phyloP scores from a whole-genome alignment of 2,113 vertebrate species.

The Erpornis zantholeuca region DNA sequence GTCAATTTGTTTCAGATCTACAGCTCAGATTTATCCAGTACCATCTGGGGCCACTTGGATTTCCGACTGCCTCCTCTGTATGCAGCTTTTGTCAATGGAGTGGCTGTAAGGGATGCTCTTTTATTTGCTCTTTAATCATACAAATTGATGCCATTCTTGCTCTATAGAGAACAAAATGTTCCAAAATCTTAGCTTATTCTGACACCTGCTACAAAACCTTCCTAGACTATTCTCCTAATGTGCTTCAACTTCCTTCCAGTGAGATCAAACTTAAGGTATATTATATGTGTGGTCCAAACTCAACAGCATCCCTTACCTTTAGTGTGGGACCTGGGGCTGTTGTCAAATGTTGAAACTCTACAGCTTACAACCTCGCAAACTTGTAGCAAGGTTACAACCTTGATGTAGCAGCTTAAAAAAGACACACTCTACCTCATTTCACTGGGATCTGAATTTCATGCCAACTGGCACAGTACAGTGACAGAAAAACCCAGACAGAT shows the following conservation, averaged over 20 bases:
- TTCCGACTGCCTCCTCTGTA: conserved; percentile 79
- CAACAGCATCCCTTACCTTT: not conserved
- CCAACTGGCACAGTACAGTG: not conserved
- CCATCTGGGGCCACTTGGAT: conserved; percentile 81
- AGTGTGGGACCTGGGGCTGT: not conserved
- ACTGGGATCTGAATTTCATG: not conserved
- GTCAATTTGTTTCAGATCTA: conserved; percentile 73
- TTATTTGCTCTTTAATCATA: conserved; percentile 30
- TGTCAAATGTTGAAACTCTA: not conserved
- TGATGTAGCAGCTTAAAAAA: not conserved
- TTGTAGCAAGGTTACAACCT: not conserved
- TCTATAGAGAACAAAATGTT: not conserved
- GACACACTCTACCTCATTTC: not conserved
- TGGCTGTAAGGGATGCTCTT: conserved; percentile 81
- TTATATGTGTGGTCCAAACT: not conserved
- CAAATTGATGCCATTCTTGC: not conserved
- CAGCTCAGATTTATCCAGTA: conserved; percentile 76
- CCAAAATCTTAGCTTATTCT: not conserved
- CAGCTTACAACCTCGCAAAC: not conserved
- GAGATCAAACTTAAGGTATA: not conserved
- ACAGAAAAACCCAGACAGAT: not conserved
- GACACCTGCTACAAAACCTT: not conserved
- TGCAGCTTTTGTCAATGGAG: conserved; percentile 90
- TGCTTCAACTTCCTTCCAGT: not conserved
- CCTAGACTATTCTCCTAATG: not conserved